Base-by-base conservation (phyloP, 2,888 invertebrate genomes). In the Sipha maydis region DNA sequence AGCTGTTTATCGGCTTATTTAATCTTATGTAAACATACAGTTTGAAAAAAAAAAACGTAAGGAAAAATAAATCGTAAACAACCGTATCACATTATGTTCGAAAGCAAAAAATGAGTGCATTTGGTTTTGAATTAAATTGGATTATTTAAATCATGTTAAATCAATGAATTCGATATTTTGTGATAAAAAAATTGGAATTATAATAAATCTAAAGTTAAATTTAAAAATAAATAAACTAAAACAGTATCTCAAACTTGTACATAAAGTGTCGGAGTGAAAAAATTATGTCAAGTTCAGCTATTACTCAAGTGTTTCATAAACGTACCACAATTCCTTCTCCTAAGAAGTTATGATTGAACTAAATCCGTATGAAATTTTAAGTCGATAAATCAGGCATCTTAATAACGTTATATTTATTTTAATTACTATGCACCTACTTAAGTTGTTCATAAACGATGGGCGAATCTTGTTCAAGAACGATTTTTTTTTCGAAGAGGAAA, bases 251-350 rank as follows among this genome's bases (percentile, higher is more conserved):
- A 11, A 69, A 69, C n/a, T 69, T 21, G n/a, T 28, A 7, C 21
- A 19, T 4, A 5, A 41, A 28, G 28, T 69, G 69, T 69, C 11
- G 67, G 8, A n/a, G 67, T 67, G 67, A n/a, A 67, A 67, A 19
- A 67, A 67, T 19, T 0, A 21, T 67, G 77, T 77, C 77, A 77
- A 77, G 77, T 77, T 77, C 21, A 77, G 21, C 19, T 78, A 31
- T 31, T 78, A 54, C 31, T 28, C 21, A 31, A 54, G 54, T 78
- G 31, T 54, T 31, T 11, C 5, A 31, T 78, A 54, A 54, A 48
- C 48, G 48, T 48, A 48, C 2, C 2, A 48, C 14, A 48, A 31
- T 48, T 31, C 48, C 21, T 78, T 78, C 54, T 78, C 54, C 54
- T 56, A 28, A 28, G 9, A 25, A 28, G 28, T 28, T 8, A 8